Percentiles rank a stretch among this genome's conserved stretches.
These are phyloP conservation scores for Trichopria drosophilae DNA, from an alignment of 2,888 invertebrate species.

Conservation along the genomic window DNA sequence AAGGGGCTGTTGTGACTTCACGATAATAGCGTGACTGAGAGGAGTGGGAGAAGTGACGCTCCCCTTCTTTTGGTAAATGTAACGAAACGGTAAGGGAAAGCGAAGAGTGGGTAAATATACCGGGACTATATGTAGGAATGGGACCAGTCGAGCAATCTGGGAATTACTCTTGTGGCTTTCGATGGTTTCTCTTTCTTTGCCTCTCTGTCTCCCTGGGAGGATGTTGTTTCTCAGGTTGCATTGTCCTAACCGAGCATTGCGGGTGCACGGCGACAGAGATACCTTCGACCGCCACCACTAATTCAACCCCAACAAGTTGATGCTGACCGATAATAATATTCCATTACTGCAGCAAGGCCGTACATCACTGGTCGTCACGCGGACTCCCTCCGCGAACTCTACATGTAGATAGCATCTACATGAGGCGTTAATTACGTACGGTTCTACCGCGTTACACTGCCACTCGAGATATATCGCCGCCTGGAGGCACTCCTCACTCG, in stretches of 20 bases:
- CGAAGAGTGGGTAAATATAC: no score
- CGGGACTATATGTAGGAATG: no score
- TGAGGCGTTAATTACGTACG: conserved; percentile 58
- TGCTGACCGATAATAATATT: conserved; percentile 58
- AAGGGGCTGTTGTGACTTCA: no score
- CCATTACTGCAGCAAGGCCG: conserved; percentile 53
- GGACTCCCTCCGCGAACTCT: conserved; percentile 46
- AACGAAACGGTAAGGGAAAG: no score
- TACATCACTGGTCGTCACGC: conserved; percentile 56
- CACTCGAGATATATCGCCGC: conserved; percentile 47
- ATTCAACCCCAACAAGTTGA: conserved; percentile 52
- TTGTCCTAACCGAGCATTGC: conserved; percentile 33
- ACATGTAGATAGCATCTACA: conserved; percentile 54
- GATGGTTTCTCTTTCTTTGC: conserved; percentile 28
- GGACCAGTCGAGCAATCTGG: no score
- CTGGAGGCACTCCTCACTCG: conserved; percentile 25
- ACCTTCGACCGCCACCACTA: conserved; percentile 40
- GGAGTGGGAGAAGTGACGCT: no score
- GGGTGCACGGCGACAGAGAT: conserved; percentile 35
- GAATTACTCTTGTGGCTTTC: no score
- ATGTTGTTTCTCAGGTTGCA: conserved; percentile 38
- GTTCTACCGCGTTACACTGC: conserved; percentile 56
- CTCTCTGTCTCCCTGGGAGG: conserved; percentile 47
- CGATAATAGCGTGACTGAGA: no score
- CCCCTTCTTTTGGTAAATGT: no score